phyloP scores from a whole-genome alignment of 2,113 vertebrate genomes.

The Protobothrops flavoviridis region DNA sequence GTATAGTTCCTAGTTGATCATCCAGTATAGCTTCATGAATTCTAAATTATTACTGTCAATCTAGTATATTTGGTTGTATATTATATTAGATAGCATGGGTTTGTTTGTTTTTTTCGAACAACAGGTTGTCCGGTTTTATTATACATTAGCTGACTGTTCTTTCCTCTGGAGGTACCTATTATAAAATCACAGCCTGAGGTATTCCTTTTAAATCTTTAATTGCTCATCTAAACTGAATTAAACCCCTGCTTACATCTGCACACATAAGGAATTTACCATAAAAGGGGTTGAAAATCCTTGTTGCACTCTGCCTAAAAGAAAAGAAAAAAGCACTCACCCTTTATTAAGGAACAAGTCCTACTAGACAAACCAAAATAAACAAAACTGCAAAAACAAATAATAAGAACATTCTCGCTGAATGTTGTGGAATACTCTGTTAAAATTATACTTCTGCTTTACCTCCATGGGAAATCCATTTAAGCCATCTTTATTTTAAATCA shows the following conservation, averaged over 20 bases:
- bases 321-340: neutral
- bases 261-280: neutral
- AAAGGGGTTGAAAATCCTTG: neutral
- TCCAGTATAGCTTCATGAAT: neutral
- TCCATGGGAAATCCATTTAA: neutral
- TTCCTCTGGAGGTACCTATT: neutral
- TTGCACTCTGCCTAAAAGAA: neutral
- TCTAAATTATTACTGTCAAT: neutral
- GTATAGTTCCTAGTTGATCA: neutral
- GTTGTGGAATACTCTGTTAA: neutral
- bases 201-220: neutral
- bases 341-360: neutral
- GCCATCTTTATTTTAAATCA: conserved; percentile 28
- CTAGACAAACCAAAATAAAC: neutral
- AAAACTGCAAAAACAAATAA: neutral
- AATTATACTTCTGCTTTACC: neutral
- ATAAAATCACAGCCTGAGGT: neutral
- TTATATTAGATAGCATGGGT: conserved; percentile 5
- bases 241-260: neutral
- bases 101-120: neutral
- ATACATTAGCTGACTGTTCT: neutral
- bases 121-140: conserved; percentile 4
- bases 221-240: neutral
- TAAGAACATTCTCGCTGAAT: neutral
- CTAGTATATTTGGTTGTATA: neutral